Conservation (phyloP, 1,140 invertebrate genomes). For the Eueides isabella region DNA sequence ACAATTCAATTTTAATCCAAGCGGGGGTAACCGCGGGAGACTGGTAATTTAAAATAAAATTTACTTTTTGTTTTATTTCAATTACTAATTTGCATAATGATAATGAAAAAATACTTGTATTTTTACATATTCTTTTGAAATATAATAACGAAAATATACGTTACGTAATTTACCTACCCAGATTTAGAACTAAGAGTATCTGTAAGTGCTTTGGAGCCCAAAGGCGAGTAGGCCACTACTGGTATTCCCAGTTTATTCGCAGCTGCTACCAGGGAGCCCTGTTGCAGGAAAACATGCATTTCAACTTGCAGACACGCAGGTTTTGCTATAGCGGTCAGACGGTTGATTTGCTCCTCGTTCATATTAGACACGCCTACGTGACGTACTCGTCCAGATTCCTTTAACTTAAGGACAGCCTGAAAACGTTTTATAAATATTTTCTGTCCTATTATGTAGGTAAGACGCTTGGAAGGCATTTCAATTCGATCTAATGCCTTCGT, state of each 20-base stretch:
- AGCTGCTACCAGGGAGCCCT: conserved; percentile 87
- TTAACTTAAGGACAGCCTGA: conserved; percentile 88
- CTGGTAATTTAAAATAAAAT: no score
- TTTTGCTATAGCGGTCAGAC: conserved; percentile 84
- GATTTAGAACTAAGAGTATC: conserved; percentile 72
- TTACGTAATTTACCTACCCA: conserved; percentile 50
- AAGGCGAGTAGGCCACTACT: conserved; percentile 91
- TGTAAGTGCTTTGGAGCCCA: conserved; percentile 87
- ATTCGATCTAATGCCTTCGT: no score
- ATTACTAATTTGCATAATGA: no score
- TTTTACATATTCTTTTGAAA: no score
- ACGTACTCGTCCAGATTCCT: conserved; percentile 84
- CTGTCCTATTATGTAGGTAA: no score
- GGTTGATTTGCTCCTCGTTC: conserved; percentile 86
- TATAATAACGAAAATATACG: no score
- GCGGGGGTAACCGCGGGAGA: no score
- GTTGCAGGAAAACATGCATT: conserved; percentile 91
- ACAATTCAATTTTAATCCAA: no score
- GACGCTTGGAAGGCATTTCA: no score
- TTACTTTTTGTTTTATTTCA: no score
- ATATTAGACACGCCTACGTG: conserved; percentile 92
- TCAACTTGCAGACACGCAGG: conserved; percentile 90
- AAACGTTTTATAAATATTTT: conserved; percentile 41
- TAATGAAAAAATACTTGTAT: no score
- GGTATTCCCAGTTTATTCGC: conserved; percentile 87